These are phyloP conservation scores for Leucoraja erinaceus DNA, from an alignment of 2,113 vertebrate genomes.

Conservation along the genomic window DNA sequence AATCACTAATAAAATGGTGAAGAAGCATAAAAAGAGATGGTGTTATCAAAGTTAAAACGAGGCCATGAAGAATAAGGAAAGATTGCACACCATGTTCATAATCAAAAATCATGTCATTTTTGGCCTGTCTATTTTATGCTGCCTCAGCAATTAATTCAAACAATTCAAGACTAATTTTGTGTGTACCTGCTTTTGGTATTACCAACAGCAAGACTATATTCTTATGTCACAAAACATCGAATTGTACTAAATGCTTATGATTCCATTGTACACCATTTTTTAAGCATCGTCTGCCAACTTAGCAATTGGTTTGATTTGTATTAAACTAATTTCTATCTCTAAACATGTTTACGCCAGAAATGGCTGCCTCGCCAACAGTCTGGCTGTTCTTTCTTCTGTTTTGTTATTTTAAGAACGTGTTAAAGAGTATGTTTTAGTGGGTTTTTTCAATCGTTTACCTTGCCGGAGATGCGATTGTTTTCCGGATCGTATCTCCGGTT, in stretches of 20 bases:
- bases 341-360: neutral
- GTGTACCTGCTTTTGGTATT: neutral
- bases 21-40: neutral
- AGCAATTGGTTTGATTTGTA: neutral
- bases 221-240: neutral
- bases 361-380: too few species aligned
- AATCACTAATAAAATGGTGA: too few species aligned
- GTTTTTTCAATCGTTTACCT: too few species aligned
- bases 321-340: conserved; percentile 11
- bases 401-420: too few species aligned
- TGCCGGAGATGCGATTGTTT: too few species aligned
- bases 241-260: neutral
- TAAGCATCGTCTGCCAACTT: neutral
- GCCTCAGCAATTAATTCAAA: neutral
- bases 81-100: neutral
- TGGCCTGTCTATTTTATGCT: neutral
- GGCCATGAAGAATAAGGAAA: neutral
- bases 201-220: neutral
- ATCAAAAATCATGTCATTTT: neutral
- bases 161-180: neutral
- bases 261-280: neutral
- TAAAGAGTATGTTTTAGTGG: too few species aligned
- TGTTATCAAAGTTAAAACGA: neutral
- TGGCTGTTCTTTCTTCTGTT: too few species aligned
- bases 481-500: too few species aligned